Evolutionary conservation across 1,140 invertebrate genomes (phyloP).

Genomic region (Melitaea cinxia): DNA sequence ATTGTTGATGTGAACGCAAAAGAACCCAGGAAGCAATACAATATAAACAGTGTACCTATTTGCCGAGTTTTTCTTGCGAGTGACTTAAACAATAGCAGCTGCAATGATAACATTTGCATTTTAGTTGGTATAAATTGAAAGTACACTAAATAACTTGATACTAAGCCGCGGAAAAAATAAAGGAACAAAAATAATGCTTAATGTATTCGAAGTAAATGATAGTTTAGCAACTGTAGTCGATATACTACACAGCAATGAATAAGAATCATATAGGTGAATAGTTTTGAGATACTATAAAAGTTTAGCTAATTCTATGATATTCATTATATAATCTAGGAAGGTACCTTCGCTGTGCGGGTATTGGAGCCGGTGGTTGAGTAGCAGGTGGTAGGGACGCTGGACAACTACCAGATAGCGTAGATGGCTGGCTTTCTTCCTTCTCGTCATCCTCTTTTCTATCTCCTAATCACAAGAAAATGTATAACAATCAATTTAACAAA

Average conservation of each 20-base stretch:
- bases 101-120: conserved; percentile 66
- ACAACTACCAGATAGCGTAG: conserved; percentile 65
- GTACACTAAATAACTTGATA: neutral
- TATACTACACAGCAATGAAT: neutral
- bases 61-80: conserved; percentile 71
- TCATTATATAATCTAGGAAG: neutral
- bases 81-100: conserved; percentile 81
- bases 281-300: neutral
- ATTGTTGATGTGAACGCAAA: conserved; percentile 45
- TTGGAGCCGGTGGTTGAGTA: conserved; percentile 61
- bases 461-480: neutral
- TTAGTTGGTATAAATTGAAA: conserved; percentile 54
- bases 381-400: conserved; percentile 68
- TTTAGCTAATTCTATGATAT: neutral
- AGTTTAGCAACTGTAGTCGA: neutral
- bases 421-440: conserved; percentile 52
- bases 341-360: conserved; percentile 75
- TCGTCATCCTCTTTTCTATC: conserved; percentile 51
- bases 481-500: neutral
- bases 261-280: neutral
- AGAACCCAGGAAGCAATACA: conserved; percentile 61
- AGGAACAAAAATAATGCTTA: neutral
- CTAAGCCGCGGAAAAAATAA: conserved; percentile 4
- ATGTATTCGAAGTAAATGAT: neutral
- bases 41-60: conserved; percentile 77